Percentiles rank a stretch among this genome's conserved stretches.
phyloP scores from a whole-genome alignment of 2,113 vertebrate genomes.

The Ctenomys sociabilis region DNA sequence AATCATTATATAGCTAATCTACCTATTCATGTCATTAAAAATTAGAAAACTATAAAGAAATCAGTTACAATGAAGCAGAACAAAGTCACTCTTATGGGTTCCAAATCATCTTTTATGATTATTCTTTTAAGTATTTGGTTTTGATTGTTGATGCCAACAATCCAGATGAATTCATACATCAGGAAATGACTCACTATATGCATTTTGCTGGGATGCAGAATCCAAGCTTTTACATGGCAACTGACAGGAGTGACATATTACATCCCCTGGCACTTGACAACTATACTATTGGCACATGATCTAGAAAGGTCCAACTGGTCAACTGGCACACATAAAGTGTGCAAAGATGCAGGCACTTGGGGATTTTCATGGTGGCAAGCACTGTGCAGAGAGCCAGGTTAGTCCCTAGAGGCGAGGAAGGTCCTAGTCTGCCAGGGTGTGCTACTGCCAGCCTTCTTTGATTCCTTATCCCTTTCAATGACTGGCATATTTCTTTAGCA shows the following conservation, averaged over 20 bases:
- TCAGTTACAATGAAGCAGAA: background rate
- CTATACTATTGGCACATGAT: background rate
- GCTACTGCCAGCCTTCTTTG: background rate
- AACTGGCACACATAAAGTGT: background rate
- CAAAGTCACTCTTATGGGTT: background rate
- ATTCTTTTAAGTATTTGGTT: background rate
- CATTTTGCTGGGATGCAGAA: background rate
- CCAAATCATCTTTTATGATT: background rate
- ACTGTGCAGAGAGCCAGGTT: background rate
- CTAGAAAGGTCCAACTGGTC: background rate
- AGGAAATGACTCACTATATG: background rate
- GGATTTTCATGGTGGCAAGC: background rate
- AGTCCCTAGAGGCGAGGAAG: background rate
- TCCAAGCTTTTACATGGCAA: background rate
- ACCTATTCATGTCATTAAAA: background rate
- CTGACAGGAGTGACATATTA: background rate
- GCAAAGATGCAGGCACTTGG: background rate
- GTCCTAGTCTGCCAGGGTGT: background rate
- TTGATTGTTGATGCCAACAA: background rate
- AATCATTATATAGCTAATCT: background rate
- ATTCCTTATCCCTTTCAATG: background rate
- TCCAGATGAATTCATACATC: background rate
- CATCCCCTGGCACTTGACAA: background rate
- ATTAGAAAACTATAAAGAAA: slow-evolving; percentile 12
- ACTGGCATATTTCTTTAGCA: background rate